Evolutionary conservation across 2,888 invertebrate species (phyloP).

Genomic region (Drosophila neonasuta): DNA sequence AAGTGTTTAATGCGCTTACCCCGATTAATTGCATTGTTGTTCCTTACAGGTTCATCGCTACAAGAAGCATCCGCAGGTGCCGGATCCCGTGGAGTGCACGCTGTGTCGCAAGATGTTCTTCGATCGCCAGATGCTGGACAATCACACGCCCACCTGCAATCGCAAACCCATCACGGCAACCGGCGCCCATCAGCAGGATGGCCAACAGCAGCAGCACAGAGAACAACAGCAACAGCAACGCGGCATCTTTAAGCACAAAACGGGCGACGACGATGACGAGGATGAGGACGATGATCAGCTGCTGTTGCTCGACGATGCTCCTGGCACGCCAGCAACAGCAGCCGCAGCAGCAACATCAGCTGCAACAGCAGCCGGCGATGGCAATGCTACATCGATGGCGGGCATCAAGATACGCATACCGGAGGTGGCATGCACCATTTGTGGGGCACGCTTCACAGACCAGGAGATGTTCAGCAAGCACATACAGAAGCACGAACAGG

Average conservation of each 20-base stretch:
- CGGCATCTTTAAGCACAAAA: slow-evolving; percentile 69
- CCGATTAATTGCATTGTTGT: background rate
- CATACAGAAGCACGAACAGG: slow-evolving; percentile 81
- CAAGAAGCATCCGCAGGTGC: slow-evolving; percentile 82
- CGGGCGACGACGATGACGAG: slow-evolving; percentile 75
- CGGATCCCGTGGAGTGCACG: slow-evolving; percentile 81
- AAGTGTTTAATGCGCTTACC: no score
- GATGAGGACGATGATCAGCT: slow-evolving; percentile 56
- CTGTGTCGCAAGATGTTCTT: slow-evolving; percentile 82
- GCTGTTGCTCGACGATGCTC: slow-evolving; percentile 47
- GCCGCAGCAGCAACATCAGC: slow-evolving; percentile 20
- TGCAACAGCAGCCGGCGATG: slow-evolving; percentile 7
- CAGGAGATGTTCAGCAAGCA: slow-evolving; percentile 82
- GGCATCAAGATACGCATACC: slow-evolving; percentile 77
- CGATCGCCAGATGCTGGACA: slow-evolving; percentile 80
- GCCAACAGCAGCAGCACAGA: slow-evolving; percentile 16
- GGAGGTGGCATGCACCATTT: slow-evolving; percentile 81
- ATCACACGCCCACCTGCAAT: slow-evolving; percentile 80
- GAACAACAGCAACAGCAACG: slow-evolving; percentile 27
- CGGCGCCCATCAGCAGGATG: slow-evolving; percentile 67
- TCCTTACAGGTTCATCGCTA: slow-evolving; percentile 80
- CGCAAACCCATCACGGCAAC: slow-evolving; percentile 75
- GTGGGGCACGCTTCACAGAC: slow-evolving; percentile 80
- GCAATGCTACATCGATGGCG: slow-evolving; percentile 20
- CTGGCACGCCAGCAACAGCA: slow-evolving; percentile 2